phyloP scores from a whole-genome alignment of 2,797 vertebrate genomes.

The Mionectes olivaceus region DNA sequence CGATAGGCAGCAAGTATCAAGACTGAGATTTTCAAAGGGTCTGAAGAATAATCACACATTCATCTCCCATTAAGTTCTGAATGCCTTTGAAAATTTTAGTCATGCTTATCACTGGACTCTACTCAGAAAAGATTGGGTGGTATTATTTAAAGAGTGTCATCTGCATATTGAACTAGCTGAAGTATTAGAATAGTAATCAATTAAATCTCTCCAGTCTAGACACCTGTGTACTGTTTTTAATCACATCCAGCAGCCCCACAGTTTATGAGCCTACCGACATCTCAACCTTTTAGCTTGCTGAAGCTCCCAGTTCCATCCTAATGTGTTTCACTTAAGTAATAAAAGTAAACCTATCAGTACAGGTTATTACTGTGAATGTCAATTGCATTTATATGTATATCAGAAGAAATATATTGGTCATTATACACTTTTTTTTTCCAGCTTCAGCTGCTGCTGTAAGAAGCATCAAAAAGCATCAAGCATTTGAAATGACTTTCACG shows the following conservation, averaged over 20 bases:
- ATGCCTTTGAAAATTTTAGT: neutral
- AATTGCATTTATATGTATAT: neutral
- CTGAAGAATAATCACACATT: neutral
- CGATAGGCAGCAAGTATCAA: neutral
- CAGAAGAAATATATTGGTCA: neutral
- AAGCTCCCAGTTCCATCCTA: neutral
- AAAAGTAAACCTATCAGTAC: neutral
- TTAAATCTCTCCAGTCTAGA: neutral
- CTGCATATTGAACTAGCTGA: neutral
- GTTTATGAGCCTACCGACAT: neutral
- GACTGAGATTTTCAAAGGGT: neutral
- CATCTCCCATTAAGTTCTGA: neutral
- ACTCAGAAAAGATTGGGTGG: neutral
- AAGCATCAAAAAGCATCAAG: slow-evolving; percentile 40
- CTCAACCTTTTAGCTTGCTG: neutral
- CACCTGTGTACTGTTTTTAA: neutral
- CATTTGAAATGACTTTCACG: slow-evolving; percentile 65
- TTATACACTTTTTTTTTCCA: neutral
- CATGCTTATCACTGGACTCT: neutral
- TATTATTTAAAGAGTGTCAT: neutral
- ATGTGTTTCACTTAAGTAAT: neutral
- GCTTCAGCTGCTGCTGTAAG: neutral
- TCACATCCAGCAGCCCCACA: neutral
- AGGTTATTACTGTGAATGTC: neutral
- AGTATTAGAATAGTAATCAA: neutral